These are phyloP conservation scores for Anser cygnoides DNA, from an alignment of 2,113 vertebrate species.

Conservation along the genomic window DNA sequence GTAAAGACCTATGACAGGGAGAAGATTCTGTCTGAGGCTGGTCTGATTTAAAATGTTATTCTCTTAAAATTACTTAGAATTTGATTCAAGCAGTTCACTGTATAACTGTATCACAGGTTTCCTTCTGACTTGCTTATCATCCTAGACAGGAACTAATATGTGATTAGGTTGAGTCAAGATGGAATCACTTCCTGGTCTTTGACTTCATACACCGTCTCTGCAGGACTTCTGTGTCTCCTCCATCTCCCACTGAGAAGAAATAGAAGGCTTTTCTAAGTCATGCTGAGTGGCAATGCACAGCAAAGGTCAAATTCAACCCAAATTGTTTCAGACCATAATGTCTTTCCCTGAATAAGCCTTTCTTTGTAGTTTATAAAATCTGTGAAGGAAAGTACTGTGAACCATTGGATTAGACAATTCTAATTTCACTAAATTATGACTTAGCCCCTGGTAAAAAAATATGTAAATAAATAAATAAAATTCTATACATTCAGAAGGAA, in stretches of 20 bases:
- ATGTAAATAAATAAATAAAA: not conserved
- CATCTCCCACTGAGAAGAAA: not conserved
- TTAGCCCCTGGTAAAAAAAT: not conserved
- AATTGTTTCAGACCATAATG: not conserved
- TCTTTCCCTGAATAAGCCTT: not conserved
- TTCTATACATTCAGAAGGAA: not conserved
- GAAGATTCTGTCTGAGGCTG: fast-evolving
- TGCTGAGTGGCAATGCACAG: not conserved
- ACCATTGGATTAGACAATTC: not conserved
- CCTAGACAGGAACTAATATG: not conserved
- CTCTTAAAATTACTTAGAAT: not conserved
- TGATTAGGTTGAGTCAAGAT: not conserved
- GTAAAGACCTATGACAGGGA: not conserved
- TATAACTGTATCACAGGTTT: not conserved
- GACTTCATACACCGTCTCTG: not conserved
- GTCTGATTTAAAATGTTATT: not conserved
- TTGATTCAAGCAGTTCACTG: not conserved
- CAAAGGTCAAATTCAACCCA: not conserved
- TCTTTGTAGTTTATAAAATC: not conserved
- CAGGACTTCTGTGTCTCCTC: not conserved
- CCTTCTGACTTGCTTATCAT: not conserved
- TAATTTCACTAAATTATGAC: not conserved
- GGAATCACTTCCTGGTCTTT: not conserved
- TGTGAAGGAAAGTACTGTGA: not conserved
- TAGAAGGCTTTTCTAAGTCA: not conserved